Percentiles rank a stretch among this genome's conserved stretches.
Conservation (phyloP, 2,113 vertebrate species). For the Archilochus colubris region DNA sequence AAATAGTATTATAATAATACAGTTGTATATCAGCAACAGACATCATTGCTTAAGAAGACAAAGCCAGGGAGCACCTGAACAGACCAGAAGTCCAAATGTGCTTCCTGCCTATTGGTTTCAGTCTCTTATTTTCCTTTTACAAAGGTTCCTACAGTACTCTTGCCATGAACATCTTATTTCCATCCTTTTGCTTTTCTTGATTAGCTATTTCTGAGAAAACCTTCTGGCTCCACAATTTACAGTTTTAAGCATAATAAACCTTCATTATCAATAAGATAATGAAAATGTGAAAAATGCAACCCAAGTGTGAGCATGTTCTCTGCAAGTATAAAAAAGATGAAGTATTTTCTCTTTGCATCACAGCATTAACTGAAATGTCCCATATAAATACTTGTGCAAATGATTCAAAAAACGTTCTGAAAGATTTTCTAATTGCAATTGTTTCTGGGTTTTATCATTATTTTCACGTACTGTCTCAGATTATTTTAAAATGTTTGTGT, state of each 20-base stretch:
- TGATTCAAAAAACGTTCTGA: background rate
- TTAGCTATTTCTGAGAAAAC: background rate
- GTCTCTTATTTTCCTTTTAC: background rate
- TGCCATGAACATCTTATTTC: background rate
- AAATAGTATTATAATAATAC: background rate
- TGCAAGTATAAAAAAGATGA: background rate
- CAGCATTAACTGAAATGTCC: background rate
- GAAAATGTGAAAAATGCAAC: slow-evolving; percentile 1
- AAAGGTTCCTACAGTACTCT: background rate
- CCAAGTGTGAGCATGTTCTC: slow-evolving; percentile 28
- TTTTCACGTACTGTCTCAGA: background rate
- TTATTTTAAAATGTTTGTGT: background rate
- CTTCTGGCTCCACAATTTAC: background rate
- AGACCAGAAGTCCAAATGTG: background rate
- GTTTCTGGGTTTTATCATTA: background rate
- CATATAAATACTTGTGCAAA: background rate
- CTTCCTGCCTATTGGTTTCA: background rate
- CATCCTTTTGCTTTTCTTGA: background rate
- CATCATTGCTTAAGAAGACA: background rate
- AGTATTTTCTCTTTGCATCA: slow-evolving; percentile 17
- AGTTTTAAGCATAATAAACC: background rate
- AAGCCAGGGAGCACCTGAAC: background rate
- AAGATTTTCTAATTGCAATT: background rate
- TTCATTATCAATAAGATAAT: background rate
- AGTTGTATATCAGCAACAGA: background rate